Evolutionary conservation across 2,113 vertebrate genomes (phyloP).

Genomic region (Meleagris gallopavo): DNA sequence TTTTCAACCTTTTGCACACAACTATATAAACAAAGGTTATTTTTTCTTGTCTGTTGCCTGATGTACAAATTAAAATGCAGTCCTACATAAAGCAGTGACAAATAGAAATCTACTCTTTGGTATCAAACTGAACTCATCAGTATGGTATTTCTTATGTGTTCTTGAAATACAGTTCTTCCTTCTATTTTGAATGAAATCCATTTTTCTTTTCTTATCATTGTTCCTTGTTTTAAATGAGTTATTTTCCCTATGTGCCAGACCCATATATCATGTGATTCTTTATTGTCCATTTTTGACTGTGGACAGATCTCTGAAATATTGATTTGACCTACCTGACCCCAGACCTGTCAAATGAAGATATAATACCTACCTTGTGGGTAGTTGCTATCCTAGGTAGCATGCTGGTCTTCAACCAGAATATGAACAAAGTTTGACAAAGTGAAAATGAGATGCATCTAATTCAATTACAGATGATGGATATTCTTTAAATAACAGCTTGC

Average conservation of each 20-base stretch:
- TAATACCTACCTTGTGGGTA: background rate
- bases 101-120: background rate
- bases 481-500: background rate
- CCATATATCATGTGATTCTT: background rate
- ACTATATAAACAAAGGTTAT: background rate
- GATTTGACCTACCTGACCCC: conserved; percentile 34
- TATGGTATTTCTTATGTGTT: background rate
- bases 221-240: background rate
- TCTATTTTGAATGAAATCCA: background rate
- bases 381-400: background rate
- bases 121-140: background rate
- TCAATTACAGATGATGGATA: background rate
- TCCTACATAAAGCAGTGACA: background rate
- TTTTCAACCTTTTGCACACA: background rate
- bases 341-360: conserved; percentile 35
- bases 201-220: background rate
- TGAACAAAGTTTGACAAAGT: conserved; percentile 41
- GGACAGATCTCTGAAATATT: conserved; percentile 11
- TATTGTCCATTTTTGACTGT: conserved; percentile 9
- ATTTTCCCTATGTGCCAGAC: background rate
- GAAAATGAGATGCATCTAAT: conserved; percentile 30
- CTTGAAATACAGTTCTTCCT: background rate
- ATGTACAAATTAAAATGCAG: background rate
- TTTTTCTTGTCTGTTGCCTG: background rate
- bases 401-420: conserved; percentile 30